These are phyloP conservation scores for Stenopsyche tienmushanensis DNA, from an alignment of 1,140 invertebrate genomes.

Conservation along the genomic window DNA sequence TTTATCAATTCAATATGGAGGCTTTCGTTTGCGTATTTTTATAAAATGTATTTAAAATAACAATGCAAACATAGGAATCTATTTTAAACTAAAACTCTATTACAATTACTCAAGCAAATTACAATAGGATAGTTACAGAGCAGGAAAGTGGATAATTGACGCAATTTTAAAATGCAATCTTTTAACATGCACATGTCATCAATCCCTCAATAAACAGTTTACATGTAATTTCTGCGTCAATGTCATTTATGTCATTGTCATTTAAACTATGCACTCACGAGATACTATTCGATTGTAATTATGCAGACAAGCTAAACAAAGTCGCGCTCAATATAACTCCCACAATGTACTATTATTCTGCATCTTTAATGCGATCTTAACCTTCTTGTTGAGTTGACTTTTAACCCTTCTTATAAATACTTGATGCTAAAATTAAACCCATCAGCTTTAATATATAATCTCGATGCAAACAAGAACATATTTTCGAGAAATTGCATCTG, in stretches of 20 bases:
- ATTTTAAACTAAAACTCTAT: no score
- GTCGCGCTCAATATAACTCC: no score
- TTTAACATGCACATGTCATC: conserved; percentile 1
- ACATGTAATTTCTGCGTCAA: background rate
- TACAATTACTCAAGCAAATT: no score
- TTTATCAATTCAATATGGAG: background rate
- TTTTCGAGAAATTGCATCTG: background rate
- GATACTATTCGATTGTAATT: no score
- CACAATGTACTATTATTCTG: no score
- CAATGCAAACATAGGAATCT: no score
- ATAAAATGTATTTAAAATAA: background rate
- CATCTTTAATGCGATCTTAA: no score
- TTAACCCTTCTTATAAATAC: conserved; percentile 3
- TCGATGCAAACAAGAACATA: background rate
- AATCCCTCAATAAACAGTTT: conserved; percentile 21
- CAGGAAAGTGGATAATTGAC: background rate
- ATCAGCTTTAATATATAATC: background rate
- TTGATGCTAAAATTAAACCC: background rate
- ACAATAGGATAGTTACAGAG: background rate
- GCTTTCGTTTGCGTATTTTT: background rate
- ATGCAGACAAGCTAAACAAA: no score
- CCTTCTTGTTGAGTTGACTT: no score
- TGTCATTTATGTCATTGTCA: background rate
- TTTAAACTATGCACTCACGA: no score
- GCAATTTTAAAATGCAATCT: conserved; percentile 5